Evolutionary conservation across 1,140 invertebrate genomes (phyloP).

Genomic region (Nasonia giraulti): DNA sequence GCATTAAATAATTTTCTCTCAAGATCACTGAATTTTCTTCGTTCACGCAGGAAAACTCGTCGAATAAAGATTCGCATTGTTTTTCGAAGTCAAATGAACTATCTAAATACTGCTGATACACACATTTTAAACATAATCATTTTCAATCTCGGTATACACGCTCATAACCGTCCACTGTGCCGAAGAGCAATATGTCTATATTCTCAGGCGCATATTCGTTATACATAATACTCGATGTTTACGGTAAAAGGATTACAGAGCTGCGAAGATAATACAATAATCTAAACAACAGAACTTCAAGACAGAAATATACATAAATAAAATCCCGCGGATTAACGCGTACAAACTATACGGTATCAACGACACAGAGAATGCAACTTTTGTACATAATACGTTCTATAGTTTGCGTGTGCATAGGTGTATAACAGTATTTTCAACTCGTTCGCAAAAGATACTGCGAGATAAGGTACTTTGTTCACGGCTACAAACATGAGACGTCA

Average conservation of each 20-base stretch:
- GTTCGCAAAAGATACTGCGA: not conserved
- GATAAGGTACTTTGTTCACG: not conserved
- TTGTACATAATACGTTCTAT: not conserved
- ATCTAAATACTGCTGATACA: not conserved
- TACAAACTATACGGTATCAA: too few species aligned
- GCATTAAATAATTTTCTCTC: not conserved
- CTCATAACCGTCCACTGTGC: not conserved
- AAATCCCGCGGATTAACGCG: not conserved
- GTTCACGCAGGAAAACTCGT: not conserved
- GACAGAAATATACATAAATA: not conserved
- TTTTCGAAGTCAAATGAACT: not conserved
- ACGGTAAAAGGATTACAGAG: too few species aligned
- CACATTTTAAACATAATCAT: not conserved
- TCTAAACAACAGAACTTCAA: not conserved
- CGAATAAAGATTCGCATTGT: not conserved
- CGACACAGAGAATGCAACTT: not conserved
- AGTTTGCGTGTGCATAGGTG: not conserved
- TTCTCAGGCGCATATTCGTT: not conserved
- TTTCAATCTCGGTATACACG: not conserved
- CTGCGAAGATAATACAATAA: too few species aligned
- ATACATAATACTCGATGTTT: not conserved
- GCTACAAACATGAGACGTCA: too few species aligned
- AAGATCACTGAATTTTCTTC: not conserved
- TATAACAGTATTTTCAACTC: not conserved
- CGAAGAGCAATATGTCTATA: not conserved